Base-by-base conservation (phyloP, 2,797 vertebrate genomes). In the Oophaga sylvatica region DNA sequence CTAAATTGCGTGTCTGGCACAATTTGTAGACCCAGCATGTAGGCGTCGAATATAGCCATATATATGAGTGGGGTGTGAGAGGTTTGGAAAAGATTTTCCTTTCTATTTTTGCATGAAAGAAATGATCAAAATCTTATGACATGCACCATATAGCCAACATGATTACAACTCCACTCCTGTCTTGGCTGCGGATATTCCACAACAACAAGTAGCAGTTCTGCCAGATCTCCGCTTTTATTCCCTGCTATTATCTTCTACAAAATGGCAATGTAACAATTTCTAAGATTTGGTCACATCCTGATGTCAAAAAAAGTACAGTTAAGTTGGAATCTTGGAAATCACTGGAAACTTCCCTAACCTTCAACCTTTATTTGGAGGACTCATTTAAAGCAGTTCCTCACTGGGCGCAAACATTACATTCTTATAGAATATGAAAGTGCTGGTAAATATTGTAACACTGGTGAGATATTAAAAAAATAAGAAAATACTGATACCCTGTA, bases 361-460 rank as follows among this genome's bases (percentile, higher is more conserved):
- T 68, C 13, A 31, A n/a, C 31, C 16, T 70, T 35, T 12, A 17
- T 35, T 35, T 70, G 16, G 31, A 19, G 4, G 4, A 35, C 22
- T 35, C 10, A 31, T 68, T n/a, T 65, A 26, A 63, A 4, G 1
- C 35, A 41, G 3, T 0, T 20, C 19, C 19, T 22, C 31, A 22
- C 12, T n/a, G 22, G 20, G 80, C 13, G 11, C 17, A 45, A 1
- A 35, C 10, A 62, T 45, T 13, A 65, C 22, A 48, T 16, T 15
- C 65, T 67, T 26, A 6, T 67, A 6, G 2, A 45, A 63, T 22
- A 63, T 65, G 57, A 80, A 81, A 81, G 62, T 81, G 80, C 79
- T 80, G 79, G 35, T 48, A 67, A 26, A 81, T 65, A 45, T 31
- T 62, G 35, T 60, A 80, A 80, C 62, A 81, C 80, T 81, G 80